Base-by-base conservation (phyloP, 1,140 invertebrate genomes). In the Tetragnatha versicolor region DNA sequence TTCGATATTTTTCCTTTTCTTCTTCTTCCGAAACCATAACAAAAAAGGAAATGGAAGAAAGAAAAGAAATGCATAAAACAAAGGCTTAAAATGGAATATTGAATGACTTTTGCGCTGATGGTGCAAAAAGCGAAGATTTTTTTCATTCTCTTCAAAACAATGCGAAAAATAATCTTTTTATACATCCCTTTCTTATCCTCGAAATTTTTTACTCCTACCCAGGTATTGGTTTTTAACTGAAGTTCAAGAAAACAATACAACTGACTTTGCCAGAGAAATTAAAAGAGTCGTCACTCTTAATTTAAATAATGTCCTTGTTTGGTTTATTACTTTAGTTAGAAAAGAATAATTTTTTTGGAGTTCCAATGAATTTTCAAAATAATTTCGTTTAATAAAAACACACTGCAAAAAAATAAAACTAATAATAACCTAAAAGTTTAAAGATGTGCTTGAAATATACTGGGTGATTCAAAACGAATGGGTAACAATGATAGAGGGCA, bases 81-180 rank as follows among this genome's bases (percentile, higher is more conserved):
- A 72, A 72, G 69, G 35, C 2, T 58, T 58, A 72, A 72, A 72
- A 72, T 58, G 49, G 69, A 72, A 72, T 72, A 72, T 72, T 72
- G 69, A 72, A 72, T 72, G 69, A 72, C 69, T 72, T 58, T 72
- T 72, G 17, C 33, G 69, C 51, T 72, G 69, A 72, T 53, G 69
- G 25, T 72, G 51, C 69, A 72, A 58, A 55, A 69, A 69, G 14
- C 29, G 39, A 63, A 6, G 31, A 37, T 69, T 69, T 49, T 22
- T 47, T 25, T n/a, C 60, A 7, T 14, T 27, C n/a, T n/a, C 5
- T 27, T 12, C 6, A n/a, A 66, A 47, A 66, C 20, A 66, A 66
- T 10, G 27, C 5, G 42, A 42, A 42, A 63, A 22, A 37, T 37
- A 39, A 37, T 29, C 47, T 29, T 66, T 49, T 66, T 66, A 33